Base-by-base conservation (phyloP, 2,888 invertebrate species). In the Standfussiana lucernea region DNA sequence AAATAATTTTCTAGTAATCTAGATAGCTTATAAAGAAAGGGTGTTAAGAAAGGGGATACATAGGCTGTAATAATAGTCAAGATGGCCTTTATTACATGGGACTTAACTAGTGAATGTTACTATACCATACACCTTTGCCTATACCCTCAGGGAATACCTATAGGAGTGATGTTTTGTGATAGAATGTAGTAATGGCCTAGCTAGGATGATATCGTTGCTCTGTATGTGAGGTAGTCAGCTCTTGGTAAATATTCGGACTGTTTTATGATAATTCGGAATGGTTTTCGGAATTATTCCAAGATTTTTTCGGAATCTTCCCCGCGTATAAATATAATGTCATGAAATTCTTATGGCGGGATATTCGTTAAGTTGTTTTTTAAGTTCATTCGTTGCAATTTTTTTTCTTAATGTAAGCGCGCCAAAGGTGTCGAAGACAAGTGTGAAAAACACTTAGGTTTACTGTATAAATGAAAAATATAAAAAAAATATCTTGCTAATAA, bases 341-440 rank as follows among this genome's bases (percentile, higher is more conserved):
- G 73, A 82, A 83, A 90, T 91, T 90, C 88, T 89, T 90, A 91
- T 87, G 90, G 91, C 86, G 90, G 86, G 88, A 91, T 91, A 90
- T 90, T 94, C 94, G 94, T 95, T 95, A 96, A 95, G 95, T 96
- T 95, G 93, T 94, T 94, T 94, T 77, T 93, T 92, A 93, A 93
- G 92, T 94, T 94, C 92, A 89, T 91, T 94, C 94, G 95, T 95
- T 95, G 94, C 95, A 94, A 95, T 94, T 95, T 88, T 92, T 93
- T 94, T 93, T 92, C 92, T 89, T 92, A 92, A 93, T 90, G 86
- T 94, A 95, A 94, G 94, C 93, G 94, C 94, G 96, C 96, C 96
- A 96, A 96, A 96, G 96, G 94, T 93, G 94, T 92, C 88, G 92
- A 93, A 89, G 84, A 84, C 81, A 88, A 88, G 91, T 83, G 86